Base-by-base conservation (phyloP, 2,888 invertebrate genomes). In the Drosophila mulleri region DNA sequence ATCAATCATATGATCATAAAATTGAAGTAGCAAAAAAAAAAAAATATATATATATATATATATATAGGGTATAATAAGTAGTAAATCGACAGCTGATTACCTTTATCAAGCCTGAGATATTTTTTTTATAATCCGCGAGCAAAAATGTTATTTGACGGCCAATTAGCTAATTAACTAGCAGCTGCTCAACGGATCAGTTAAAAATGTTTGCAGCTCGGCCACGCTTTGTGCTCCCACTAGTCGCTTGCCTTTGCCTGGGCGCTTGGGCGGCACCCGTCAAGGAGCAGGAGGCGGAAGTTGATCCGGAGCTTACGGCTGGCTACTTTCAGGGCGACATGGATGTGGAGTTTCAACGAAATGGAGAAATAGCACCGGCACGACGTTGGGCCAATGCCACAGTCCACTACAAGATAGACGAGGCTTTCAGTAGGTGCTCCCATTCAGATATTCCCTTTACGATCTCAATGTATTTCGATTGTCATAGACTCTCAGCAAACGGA, bases 271-370 rank as follows among this genome's bases (percentile, higher is more conserved):
- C 75, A n/a, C 75, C 79, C 0, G 12, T 16, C 1, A 1, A 1
- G 1, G 48, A 32, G 39, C 47, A 47, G 23, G 26, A 9, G 26
- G 16, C 3, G 47, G 82, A 77, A 61, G 57, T 71, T 2, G 96
- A 96, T 89, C 96, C 96, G 0, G 97, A 97, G 88, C 96, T 97
- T 87, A 92, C 95, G 80, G 96, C 96, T 0, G 95, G 94, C 23
- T 96, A 96, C 82, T 94, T 94, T 1, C 95, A 97, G 90, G 96
- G 96, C 11, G 97, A 97, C 82, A 96, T 97, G 78, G 92, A 96
- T 26, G 94, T 96, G 69, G 95, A 95, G 0, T 23, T 65, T 0
- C 60, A 78, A 1, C 93, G 95, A 67, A 96, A 96, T 80, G 96
- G 96, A 0, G 80, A 95, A 2, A 92, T 93, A 12, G 93, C 94